Evolutionary conservation across 2,797 vertebrate genomes (phyloP), one percentile per base, ranked within the genome.

Genomic region (Betta splendens): DNA sequence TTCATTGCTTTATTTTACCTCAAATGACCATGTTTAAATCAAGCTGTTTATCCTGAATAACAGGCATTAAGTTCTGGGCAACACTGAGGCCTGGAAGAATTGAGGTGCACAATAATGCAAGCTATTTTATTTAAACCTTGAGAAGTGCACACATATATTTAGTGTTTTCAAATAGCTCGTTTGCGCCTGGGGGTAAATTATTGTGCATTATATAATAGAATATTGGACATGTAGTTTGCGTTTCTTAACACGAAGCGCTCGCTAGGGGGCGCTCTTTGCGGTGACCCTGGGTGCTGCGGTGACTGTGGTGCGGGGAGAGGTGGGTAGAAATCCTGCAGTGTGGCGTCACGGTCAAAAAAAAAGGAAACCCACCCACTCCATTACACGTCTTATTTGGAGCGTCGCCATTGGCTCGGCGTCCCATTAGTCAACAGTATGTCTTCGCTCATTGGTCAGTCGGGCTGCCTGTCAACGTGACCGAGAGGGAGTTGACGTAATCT

Each of bases 401-500:
- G 1, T 58, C 4, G 0, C 5, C 1, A 93, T 92, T 92, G 91
- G 92, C 46, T 69, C 2, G 4, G 1, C 1, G 2, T 1, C 1
- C 5, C 33, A 59, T 80, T 50, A 9, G 63, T 87, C 81, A 77
- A 11, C 5, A 2, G 3, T 0, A 4, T 39, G 32, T 71, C 35
- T 2, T 4, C 50, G 44, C 8, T 54, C 1, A 90, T 90, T 92
- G 88, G 92, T 3, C 23, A 0, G 7, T 1, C 0, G 0, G 16
- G 4, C 53, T 77, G 88, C 57, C 92, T 40, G 32, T 91, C 85
- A 68, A 8, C 7, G 22, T 9, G 25, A 47, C 62, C 22, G 77
- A 71, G 72, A 76, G 83, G 72, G 82, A 83, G 91, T 88, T 94
- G 92, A 94, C 91, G 93, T 94, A 93, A 94, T 93, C 89, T 86